phyloP scores from a whole-genome alignment of 2,888 invertebrate genomes.

The Pheosia gnoma region DNA sequence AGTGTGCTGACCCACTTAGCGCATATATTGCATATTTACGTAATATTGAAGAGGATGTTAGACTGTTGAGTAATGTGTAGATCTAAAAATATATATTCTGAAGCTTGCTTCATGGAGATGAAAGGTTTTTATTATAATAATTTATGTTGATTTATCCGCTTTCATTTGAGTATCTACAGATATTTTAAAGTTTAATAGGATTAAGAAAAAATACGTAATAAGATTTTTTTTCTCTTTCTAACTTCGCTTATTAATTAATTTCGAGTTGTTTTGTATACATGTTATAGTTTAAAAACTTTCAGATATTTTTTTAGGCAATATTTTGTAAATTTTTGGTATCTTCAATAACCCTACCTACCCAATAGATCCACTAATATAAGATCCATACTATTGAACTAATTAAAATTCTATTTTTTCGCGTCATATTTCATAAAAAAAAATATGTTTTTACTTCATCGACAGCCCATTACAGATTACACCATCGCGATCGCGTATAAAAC shows the following conservation, averaged over 20 bases:
- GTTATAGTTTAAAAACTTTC: too few relatives aligned
- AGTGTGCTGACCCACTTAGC: constrained; percentile 45
- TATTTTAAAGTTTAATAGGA: not conserved
- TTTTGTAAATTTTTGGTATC: too few relatives aligned
- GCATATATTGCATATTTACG: constrained; percentile 44
- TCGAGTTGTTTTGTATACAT: too few relatives aligned
- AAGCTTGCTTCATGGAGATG: not conserved
- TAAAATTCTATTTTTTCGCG: too few relatives aligned
- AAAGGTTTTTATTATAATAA: not conserved
- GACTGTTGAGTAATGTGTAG: constrained; percentile 42
- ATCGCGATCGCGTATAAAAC: not conserved
- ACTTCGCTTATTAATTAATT: too few relatives aligned
- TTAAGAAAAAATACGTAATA: too few relatives aligned
- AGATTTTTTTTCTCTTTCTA: too few relatives aligned
- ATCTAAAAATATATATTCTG: constrained; percentile 19
- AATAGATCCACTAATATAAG: too few relatives aligned
- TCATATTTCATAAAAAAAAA: not conserved
- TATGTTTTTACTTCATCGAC: constrained; percentile 2
- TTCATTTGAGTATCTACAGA: not conserved
- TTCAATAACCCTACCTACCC: too few relatives aligned
- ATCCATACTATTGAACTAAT: too few relatives aligned
- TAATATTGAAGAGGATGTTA: constrained; percentile 45
- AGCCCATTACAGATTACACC: constrained; percentile 4
- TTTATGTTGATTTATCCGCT: not conserved
- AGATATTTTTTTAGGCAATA: too few relatives aligned